These are phyloP conservation scores for Camponotus vicinus DNA, from an alignment of 1,140 invertebrate genomes.

Conservation along the genomic window DNA sequence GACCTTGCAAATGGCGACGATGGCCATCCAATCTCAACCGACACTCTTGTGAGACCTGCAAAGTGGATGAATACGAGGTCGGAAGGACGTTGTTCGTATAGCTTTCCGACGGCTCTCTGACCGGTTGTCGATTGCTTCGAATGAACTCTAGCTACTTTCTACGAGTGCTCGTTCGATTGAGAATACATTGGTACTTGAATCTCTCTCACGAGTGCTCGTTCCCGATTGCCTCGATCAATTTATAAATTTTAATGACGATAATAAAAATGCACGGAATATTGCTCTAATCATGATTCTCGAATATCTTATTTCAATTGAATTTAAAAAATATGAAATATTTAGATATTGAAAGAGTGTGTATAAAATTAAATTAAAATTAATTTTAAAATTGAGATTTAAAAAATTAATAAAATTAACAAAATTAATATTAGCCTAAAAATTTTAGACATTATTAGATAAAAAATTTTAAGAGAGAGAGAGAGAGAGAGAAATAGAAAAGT, in stretches of 20 bases:
- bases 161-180: conserved; percentile 51
- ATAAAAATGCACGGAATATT: background rate
- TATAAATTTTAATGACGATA: conserved; percentile 1
- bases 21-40: conserved; percentile 73
- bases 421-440: too few relatives aligned
- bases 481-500: too few relatives aligned
- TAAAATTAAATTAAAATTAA: conserved; percentile 8
- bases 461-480: background rate
- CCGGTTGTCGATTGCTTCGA: conserved; percentile 63
- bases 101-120: conserved; percentile 30
- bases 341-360: background rate
- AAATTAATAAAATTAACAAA: too few relatives aligned
- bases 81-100: conserved; percentile 40
- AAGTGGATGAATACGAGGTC: conserved; percentile 68
- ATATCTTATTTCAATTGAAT: background rate
- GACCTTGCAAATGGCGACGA: conserved; percentile 73
- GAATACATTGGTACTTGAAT: conserved; percentile 22
- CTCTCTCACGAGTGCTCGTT: background rate
- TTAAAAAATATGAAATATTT: background rate
- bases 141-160: conserved; percentile 63
- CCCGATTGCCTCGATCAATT: background rate
- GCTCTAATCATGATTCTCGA: background rate
- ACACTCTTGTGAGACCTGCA: conserved; percentile 57
- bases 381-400: background rate
- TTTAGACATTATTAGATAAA: too few relatives aligned